Evolutionary conservation across 2,113 vertebrate genomes (phyloP), one percentile per base, ranked within the genome.

Genomic region (Oncorhynchus clarkii): DNA sequence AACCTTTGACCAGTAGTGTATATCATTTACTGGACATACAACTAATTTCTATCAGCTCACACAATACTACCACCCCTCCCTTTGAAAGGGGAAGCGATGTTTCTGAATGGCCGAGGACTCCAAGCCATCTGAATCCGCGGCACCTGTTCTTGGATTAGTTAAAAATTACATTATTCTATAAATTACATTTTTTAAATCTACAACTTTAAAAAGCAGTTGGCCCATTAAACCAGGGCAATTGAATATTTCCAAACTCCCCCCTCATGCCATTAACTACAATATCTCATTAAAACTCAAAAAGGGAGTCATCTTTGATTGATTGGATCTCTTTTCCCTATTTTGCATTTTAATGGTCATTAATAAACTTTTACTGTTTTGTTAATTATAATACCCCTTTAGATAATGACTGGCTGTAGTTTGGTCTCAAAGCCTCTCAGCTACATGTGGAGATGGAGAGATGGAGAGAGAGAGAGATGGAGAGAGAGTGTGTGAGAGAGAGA

Each of bases 351-450:
- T 97, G 95, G 95, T 96, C 95, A 97, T 97, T 98, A 97, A 98
- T 99, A 98, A 98, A 97, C 95, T 98, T 98, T 98, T 98, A 99
- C 98, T 95, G 95, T 98, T 97, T 94, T 95, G 95, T 96, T 97
- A 97, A 98, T 98, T 96, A 96, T 95, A 96, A 96, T 92, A 93
- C 93, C 95, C 94, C 92, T 94, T 97, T 95, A 90, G 89, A 92
- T 92, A 94, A 95, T 92, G 91, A 92, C 85, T 82, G 88, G 86
- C 82, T 70, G 78, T 68, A 79, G 88, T 91, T 92, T 90, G 84
- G 87, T 88, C 84, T 76, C 86, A 89, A 88, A 85, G 84, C 84
- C 84, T 45, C 8, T 86, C 84, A 76, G 88, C 74, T 88, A 89
- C 87, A 89, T 88, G 82, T 89, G 86, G 76, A 86, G 75, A 80